These are phyloP conservation scores for Achlya flavicornis DNA, from an alignment of 2,888 invertebrate species.

Conservation along the genomic window DNA sequence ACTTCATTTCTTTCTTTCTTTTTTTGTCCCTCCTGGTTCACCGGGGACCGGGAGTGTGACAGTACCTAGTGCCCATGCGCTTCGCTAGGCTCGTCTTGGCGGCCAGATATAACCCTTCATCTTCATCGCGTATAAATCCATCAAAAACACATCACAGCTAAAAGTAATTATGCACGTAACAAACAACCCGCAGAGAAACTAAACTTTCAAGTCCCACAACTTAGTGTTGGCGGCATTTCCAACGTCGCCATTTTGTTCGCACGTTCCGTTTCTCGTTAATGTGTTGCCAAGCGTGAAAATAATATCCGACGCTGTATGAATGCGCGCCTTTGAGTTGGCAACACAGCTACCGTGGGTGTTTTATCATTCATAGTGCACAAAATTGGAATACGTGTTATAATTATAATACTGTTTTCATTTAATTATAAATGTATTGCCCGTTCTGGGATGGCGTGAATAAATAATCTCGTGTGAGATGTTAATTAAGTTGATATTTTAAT, in stretches of 20 bases:
- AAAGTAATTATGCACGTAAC: neutral
- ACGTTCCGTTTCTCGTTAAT: constrained; percentile 68
- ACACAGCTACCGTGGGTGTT: constrained; percentile 38
- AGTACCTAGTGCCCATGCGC: too few relatives aligned
- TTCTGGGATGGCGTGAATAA: neutral
- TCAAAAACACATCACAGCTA: too few relatives aligned
- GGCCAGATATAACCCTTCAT: too few relatives aligned
- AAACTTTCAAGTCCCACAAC: constrained; percentile 32
- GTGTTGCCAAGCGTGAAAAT: constrained; percentile 76
- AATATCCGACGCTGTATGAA: constrained; percentile 72
- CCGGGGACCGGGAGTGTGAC: too few relatives aligned
- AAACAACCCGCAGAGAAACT: constrained; percentile 22
- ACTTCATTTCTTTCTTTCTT: too few relatives aligned
- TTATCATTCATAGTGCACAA: constrained; percentile 40
- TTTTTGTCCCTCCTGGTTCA: too few relatives aligned
- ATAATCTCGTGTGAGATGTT: neutral
- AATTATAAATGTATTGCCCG: constrained; percentile 16
- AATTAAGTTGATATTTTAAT: neutral
- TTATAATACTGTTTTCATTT: constrained; percentile 31
- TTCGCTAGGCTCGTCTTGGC: too few relatives aligned
- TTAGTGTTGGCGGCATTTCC: constrained; percentile 40
- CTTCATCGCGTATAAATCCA: neutral
- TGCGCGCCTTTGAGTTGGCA: constrained; percentile 67
- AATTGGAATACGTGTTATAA: constrained; percentile 45
- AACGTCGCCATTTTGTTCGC: constrained; percentile 39